Evolutionary conservation across 2,113 vertebrate species (phyloP).

Genomic region (Silurus meridionalis): DNA sequence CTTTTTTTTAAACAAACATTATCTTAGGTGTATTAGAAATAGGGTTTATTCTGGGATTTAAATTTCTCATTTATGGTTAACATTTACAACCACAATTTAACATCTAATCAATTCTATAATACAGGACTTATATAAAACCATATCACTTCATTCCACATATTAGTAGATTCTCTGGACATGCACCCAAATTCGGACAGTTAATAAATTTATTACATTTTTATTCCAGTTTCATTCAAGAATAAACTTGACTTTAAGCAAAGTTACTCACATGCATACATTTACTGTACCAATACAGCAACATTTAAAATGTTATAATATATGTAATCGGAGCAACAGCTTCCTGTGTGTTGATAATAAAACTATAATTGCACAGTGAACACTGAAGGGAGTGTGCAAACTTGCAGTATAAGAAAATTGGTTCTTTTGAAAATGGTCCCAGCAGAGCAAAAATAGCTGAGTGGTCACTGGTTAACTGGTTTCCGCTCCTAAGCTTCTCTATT

Average conservation of each 20-base stretch:
- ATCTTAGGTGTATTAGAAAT: background rate
- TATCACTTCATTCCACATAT: background rate
- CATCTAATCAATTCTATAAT: background rate
- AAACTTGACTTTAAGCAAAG: background rate
- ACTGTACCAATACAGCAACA: background rate
- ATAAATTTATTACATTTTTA: background rate
- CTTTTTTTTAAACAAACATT: background rate
- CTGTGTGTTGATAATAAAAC: slow-evolving; percentile 13
- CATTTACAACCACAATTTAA: background rate
- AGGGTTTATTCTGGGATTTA: background rate
- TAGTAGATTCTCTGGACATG: background rate
- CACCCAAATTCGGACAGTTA: background rate
- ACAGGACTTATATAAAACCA: background rate
- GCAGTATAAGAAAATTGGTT: background rate
- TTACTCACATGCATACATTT: background rate
- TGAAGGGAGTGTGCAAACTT: background rate
- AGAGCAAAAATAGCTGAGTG: slow-evolving; percentile 25
- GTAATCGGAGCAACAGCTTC: background rate
- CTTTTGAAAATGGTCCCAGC: background rate
- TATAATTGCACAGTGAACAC: background rate
- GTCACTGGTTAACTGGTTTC: slow-evolving; percentile 5
- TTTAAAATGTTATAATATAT: slow-evolving; percentile 1
- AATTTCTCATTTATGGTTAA: background rate
- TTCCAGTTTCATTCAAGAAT: background rate
- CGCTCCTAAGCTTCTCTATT: background rate